Evolutionary conservation across 2,113 vertebrate species (phyloP), one percentile per base, ranked within the genome.

Genomic region (Ceuthmochares aereus): DNA sequence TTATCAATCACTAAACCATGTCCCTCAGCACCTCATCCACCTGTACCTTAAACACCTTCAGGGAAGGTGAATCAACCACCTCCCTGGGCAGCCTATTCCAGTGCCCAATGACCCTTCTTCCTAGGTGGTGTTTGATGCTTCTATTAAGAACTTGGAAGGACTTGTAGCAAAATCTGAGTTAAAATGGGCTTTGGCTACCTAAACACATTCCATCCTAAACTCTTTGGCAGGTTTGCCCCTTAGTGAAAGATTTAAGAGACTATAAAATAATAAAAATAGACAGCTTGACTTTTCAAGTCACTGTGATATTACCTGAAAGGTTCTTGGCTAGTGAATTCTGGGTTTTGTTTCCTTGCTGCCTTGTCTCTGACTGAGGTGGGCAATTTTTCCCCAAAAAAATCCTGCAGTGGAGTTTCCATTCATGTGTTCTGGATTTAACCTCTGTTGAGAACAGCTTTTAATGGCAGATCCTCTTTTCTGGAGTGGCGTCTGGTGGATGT

Each of bases 291-390:
- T 13, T 52, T 92, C 8, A 36, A 19, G 32, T 90, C 27, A 68
- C 54, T 73, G 58, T 2, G 4, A 14, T 17, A 0, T 49, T 73
- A 4, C 0, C 62, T 2, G 7, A 9, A 13, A 60, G 82, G 74
- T 69, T 75, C n/a, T 90, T 90, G 45, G n/a, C 49, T 36, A 22
- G 36, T 88, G 45, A 90, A 73, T 93, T 79, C 30, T 68, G 66
- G 30, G 4, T 79, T 76, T 4, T 59, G 11, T 87, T 87, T 80
- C 63, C 81, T 37, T 90, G 2, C 30, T 92, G 12, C 29, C 12
- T 5, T 60, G 36, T 40, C 42, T 82, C 30, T 70, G 34, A 81
- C 20, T 6, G 14, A 29, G 66, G 72, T 6, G 51, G 6, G 20
- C 30, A 1, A 16, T 43, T 36, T 62, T 42, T 32, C 2, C 18